Evolutionary conservation across 2,888 invertebrate genomes (phyloP).

Genomic region (Nemurella pictetii): DNA sequence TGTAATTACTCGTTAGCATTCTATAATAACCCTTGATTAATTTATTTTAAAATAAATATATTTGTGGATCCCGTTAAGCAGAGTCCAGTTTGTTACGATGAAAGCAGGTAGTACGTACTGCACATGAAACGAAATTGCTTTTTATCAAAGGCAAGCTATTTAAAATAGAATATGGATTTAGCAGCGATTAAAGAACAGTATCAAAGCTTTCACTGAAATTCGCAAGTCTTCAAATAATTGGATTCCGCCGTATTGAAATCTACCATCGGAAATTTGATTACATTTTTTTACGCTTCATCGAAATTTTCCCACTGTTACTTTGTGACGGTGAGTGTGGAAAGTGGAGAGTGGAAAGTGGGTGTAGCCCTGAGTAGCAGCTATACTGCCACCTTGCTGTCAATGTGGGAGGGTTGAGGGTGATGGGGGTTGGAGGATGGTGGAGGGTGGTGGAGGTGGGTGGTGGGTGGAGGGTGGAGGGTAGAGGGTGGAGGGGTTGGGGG

Average conservation of each 20-base stretch:
- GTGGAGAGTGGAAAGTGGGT: background rate
- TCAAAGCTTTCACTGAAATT: conserved; percentile 19
- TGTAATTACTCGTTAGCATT: too few relatives aligned
- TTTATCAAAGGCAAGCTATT: conserved; percentile 4
- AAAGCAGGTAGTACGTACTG: background rate
- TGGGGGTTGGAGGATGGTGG: background rate
- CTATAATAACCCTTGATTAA: background rate
- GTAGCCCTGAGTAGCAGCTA: background rate
- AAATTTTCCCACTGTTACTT: background rate
- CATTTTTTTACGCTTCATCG: background rate
- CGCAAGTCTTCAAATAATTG: conserved; percentile 10
- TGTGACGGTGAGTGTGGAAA: background rate
- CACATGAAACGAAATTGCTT: background rate
- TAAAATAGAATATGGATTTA: conserved; percentile 11
- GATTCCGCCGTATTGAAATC: conserved; percentile 21
- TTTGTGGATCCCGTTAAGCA: background rate
- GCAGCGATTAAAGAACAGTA: background rate
- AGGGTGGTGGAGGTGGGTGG: background rate
- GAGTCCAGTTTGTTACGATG: background rate
- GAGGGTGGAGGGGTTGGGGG: background rate
- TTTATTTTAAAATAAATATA: background rate
- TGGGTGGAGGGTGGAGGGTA: background rate
- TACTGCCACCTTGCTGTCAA: background rate
- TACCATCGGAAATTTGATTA: conserved; percentile 24
- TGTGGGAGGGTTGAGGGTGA: background rate